Base-by-base conservation (phyloP, 2,888 invertebrate genomes). In the Drosophila algonquin region DNA sequence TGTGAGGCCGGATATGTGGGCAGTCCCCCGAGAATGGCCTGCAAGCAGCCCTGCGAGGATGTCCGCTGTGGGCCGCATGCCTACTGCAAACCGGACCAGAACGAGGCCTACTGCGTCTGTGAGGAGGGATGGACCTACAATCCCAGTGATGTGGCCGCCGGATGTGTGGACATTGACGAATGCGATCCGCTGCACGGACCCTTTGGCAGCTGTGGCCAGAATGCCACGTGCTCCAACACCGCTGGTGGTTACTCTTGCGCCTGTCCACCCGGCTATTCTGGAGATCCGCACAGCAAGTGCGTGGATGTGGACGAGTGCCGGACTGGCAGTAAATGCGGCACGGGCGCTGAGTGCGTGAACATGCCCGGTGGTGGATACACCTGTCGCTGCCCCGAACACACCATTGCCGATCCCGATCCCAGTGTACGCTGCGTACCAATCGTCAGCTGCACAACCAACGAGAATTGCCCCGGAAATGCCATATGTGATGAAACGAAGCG, bases 61-160 rank as follows among this genome's bases (percentile, higher is more conserved):
- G 96, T 98, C 0, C 95, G 96, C 90, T 98, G 98, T 90, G 96
- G 97, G 16, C 94, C 95, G 9, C 97, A 98, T 90, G 96, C 98
- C 2, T 97, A 94, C 90, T 98, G 98, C 91, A 97, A 97, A 90
- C 95, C 97, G 0, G 96, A 97, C 82, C 97, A 97, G 40, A 94
- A 95, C 68, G 97, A 98, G 92, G 98, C 97, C 0, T 97, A 96
- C 85, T 98, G 98, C 86, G 96, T 98, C 54, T 98, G 98, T 90
- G 97, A 98, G 90, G 96, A 97, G 68, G 98, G 98, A 1, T 98
- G 97, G 97, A 97, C 97, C 0, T 98, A 96, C 90, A 96, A 98
- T 92, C 98, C 98, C 0, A 95, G 94, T 63, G 97, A 98, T 89
- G 96, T 98, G 77, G 94, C 96, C 7, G 97, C 97, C 51, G 98